Evolutionary conservation across 2,888 invertebrate species (phyloP).

Genomic region (Tetramorium bicarinatum): DNA sequence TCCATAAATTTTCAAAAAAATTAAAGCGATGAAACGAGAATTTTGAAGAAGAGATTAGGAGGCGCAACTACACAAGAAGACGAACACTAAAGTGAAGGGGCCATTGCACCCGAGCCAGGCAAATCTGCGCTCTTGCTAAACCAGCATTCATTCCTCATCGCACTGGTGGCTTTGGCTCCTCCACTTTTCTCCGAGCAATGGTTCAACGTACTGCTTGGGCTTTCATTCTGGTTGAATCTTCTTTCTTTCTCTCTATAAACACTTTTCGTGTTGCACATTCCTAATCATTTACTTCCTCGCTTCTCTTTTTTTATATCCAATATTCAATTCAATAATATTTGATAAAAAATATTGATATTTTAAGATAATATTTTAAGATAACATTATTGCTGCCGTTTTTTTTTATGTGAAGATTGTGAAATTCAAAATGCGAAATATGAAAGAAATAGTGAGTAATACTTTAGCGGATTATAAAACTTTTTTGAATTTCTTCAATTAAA

Average conservation of each 20-base stretch:
- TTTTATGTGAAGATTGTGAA: constrained; percentile 64
- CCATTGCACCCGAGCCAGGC: constrained; percentile 84
- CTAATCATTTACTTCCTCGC: background rate
- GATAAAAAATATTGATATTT: constrained; percentile 70
- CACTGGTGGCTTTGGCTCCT: constrained; percentile 77
- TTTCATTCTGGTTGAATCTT: constrained; percentile 68
- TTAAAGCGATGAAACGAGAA: constrained; percentile 76
- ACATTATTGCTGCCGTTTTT: constrained; percentile 66
- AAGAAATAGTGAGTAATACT: constrained; percentile 61
- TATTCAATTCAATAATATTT: constrained; percentile 70
- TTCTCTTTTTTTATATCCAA: background rate
- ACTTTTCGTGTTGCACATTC: constrained; percentile 22
- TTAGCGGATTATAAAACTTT: background rate
- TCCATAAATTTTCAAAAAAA: constrained; percentile 82
- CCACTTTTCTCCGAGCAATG: constrained; percentile 67
- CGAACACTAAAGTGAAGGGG: constrained; percentile 81
- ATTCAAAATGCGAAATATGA: constrained; percentile 63
- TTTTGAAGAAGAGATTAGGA: constrained; percentile 75
- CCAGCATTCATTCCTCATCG: constrained; percentile 85
- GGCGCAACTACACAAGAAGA: constrained; percentile 79
- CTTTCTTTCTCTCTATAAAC: constrained; percentile 53
- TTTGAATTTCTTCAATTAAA: background rate
- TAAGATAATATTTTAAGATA: constrained; percentile 72
- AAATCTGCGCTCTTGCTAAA: constrained; percentile 85
- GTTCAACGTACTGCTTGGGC: constrained; percentile 73